Evolutionary conservation across 2,113 vertebrate genomes (phyloP).

Genomic region (Chaetodon trifascialis): DNA sequence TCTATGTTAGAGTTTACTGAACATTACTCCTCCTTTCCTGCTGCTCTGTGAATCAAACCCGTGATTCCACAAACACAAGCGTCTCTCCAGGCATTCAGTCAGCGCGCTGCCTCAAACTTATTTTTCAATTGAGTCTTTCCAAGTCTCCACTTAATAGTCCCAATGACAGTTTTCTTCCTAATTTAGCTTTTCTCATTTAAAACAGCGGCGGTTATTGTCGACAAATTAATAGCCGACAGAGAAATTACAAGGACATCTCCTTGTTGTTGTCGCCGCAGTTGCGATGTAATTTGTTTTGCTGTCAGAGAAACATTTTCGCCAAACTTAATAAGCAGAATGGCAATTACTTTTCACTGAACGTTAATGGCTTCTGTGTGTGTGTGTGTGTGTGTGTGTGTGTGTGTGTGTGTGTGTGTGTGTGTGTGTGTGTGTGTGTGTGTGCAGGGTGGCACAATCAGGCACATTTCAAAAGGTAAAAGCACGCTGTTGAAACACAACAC

Average conservation of each 20-base stretch:
- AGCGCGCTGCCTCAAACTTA: background rate
- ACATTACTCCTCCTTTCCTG: no score
- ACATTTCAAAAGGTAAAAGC: background rate
- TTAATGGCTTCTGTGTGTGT: background rate
- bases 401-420: no score
- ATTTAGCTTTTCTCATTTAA: background rate
- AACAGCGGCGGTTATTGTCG: background rate
- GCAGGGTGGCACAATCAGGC: background rate
- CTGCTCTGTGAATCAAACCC: background rate
- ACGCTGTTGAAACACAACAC: background rate
- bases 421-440: no score
- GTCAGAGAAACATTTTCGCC: conserved; percentile 11
- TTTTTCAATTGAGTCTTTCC: background rate
- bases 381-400: no score
- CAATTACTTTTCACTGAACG: conserved; percentile 18
- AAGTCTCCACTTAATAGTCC: background rate
- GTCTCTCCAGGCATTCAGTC: background rate
- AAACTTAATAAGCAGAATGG: conserved; percentile 16
- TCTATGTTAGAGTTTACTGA: background rate
- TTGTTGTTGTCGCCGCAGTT: conserved; percentile 1
- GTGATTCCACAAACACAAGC: background rate
- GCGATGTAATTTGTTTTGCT: conserved; percentile 36
- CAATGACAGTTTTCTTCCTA: background rate
- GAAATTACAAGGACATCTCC: conserved; percentile 19
- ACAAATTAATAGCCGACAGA: conserved; percentile 19